Evolutionary conservation across 2,888 invertebrate species (phyloP), one percentile per base, ranked within the genome.

Genomic region (Caenorhabditis macrosperma): DNA sequence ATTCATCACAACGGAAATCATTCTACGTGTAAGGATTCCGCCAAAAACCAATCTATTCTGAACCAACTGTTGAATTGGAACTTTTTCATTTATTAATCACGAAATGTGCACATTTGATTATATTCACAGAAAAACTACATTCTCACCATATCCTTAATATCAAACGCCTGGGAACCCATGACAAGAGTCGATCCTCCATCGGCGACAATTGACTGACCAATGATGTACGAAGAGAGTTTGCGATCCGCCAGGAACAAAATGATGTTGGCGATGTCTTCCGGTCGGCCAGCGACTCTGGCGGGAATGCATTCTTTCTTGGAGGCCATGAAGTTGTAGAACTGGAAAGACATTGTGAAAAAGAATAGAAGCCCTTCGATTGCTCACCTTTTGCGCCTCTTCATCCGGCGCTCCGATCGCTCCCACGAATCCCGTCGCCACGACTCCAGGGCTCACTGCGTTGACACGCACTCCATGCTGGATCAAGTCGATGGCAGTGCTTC

Each of bases 121-220:
- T n/a, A n/a, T n/a, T n/a, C n/a, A n/a, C n/a, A n/a, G n/a, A n/a
- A n/a, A n/a, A n/a, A n/a, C n/a, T n/a, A n/a, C n/a, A n/a, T n/a
- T n/a, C n/a, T n/a, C n/a, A n/a, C n/a, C n/a, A n/a, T n/a, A n/a
- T n/a, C n/a, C n/a, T n/a, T n/a, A n/a, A n/a, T n/a, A n/a, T n/a
- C n/a, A n/a, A n/a, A n/a, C n/a, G n/a, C n/a, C n/a, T n/a, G n/a
- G n/a, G n/a, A n/a, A n/a, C n/a, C n/a, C n/a, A n/a, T n/a, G n/a
- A n/a, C n/a, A n/a, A 82, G 61, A 10, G 80, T 69, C 9, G 80
- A 57, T 48, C 82, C 82, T 22, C 82, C 82, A 50, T 82, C 82
- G 10, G 71, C 76, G 0, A 81, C 78, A 52, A 82, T 74, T n/a
- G 74, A 61, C 26, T 82, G 80, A 10, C 80, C 82, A 17, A 82